A percentile compares a stretch with the other conserved stretches of the same genome.
phyloP scores from a whole-genome alignment of 2,113 vertebrate genomes.

The Pagrus major region DNA sequence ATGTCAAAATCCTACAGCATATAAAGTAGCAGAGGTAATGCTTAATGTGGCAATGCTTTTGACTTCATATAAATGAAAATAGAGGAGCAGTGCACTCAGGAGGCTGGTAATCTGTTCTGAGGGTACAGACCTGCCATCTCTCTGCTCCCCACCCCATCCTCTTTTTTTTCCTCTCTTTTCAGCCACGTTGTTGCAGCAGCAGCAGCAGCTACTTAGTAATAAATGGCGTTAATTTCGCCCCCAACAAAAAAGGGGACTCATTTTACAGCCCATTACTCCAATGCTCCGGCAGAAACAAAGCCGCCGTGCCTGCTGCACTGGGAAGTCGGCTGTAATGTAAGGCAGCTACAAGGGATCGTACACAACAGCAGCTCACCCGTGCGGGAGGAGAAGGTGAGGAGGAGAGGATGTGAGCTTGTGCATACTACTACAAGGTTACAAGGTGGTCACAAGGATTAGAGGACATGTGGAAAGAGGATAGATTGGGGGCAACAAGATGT shows the following conservation, averaged over 20 bases:
- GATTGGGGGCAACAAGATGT: neutral
- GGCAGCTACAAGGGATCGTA: slow-evolving; percentile 46
- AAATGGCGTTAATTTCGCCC: slow-evolving; percentile 77
- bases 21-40: neutral
- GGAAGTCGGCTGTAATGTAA: slow-evolving; percentile 61
- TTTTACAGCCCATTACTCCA: slow-evolving; percentile 82
- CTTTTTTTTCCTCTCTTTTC: neutral
- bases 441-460: slow-evolving; percentile 21
- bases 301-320: slow-evolving; percentile 45
- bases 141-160: neutral
- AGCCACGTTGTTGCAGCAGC: slow-evolving; percentile 27
- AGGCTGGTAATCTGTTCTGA: slow-evolving; percentile 44
- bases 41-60: slow-evolving; percentile 29
- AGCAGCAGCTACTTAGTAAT: slow-evolving; percentile 73
- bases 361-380: slow-evolving; percentile 36
- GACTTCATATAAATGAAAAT: slow-evolving; percentile 58
- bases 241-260: slow-evolving; percentile 67
- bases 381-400: slow-evolving; percentile 7
- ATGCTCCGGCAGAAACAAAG: slow-evolving; percentile 68
- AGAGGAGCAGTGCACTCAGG: slow-evolving; percentile 33
- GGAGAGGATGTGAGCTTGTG: neutral
- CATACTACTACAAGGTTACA: neutral
- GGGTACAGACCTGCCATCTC: slow-evolving; percentile 35
- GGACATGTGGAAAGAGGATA: neutral
- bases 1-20: slow-evolving; percentile 5